Conservation (phyloP, 2,888 invertebrate species). For the Rotaria sp. region DNA sequence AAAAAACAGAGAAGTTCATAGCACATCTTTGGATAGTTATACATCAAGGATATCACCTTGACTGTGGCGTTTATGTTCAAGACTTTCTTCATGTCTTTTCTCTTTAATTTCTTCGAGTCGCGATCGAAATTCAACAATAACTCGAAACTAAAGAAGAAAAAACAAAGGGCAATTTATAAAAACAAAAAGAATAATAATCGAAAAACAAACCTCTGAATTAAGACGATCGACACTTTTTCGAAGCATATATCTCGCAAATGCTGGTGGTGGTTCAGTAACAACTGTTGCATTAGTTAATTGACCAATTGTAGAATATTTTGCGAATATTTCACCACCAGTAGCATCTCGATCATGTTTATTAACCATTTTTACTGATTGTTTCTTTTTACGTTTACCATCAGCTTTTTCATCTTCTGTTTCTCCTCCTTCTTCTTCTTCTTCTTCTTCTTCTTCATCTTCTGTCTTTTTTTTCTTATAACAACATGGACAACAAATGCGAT, state of each 20-base stretch:
- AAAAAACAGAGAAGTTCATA: not conserved
- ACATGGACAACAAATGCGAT: not conserved
- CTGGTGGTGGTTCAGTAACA: not conserved
- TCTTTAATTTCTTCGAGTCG: not conserved
- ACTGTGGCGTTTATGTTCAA: not conserved
- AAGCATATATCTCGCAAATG: not conserved
- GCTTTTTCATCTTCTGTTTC: not conserved
- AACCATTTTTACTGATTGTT: not conserved
- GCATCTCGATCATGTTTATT: not conserved
- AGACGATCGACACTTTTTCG: slow-evolving; percentile 7
- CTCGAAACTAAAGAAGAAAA: not conserved
- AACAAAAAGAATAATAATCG: not conserved
- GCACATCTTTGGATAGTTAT: not conserved
- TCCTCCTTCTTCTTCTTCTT: not conserved
- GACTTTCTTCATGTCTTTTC: not conserved
- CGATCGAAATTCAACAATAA: not conserved
- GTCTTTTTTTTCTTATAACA: not conserved
- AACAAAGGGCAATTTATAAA: not conserved
- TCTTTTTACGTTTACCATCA: not conserved
- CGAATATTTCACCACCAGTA: not conserved
- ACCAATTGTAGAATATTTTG: not conserved
- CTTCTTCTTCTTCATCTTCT: not conserved
- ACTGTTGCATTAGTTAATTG: not conserved
- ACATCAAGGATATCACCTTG: not conserved
- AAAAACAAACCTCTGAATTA: not conserved